These are phyloP conservation scores for Nephrocerus scutellatus DNA, from an alignment of 2,888 invertebrate species.

Conservation along the genomic window DNA sequence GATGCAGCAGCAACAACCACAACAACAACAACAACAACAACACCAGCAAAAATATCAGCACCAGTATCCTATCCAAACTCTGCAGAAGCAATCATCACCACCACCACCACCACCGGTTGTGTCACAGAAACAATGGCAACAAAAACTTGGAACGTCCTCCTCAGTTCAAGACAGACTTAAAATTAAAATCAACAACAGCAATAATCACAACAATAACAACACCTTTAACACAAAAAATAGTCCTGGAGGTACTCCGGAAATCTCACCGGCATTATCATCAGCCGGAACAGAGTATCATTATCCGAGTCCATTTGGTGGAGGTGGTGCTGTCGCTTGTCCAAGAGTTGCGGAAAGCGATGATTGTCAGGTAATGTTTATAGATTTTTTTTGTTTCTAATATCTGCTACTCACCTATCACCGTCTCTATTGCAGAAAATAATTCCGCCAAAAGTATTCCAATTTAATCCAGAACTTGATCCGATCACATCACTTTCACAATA, in stretches of 20 bases:
- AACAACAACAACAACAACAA: slow-evolving; percentile 2
- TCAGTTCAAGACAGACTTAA: slow-evolving; percentile 30
- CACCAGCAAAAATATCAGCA: slow-evolving; percentile 1
- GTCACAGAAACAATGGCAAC: slow-evolving; percentile 1
- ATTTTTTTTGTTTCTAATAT: not conserved
- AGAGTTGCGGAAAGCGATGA: slow-evolving; percentile 2
- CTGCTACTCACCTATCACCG: not conserved
- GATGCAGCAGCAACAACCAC: slow-evolving; percentile 1
- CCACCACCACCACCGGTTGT: slow-evolving; percentile 4
- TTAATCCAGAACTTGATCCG: slow-evolving; percentile 32
- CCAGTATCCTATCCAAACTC: slow-evolving; percentile 1
- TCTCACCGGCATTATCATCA: slow-evolving; percentile 23
- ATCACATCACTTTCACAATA: slow-evolving; percentile 33
- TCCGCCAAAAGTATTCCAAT: slow-evolving; percentile 29
- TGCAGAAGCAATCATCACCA: slow-evolving; percentile 14
- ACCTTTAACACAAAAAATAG: slow-evolving; percentile 12
- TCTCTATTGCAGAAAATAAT: slow-evolving; percentile 21
- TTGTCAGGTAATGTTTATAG: not conserved
- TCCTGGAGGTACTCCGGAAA: slow-evolving; percentile 23
- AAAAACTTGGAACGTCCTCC: slow-evolving; percentile 1
- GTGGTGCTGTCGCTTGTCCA: slow-evolving; percentile 8
- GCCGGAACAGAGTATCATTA: slow-evolving; percentile 22
- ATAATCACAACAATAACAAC: slow-evolving; percentile 14
- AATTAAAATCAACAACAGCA: slow-evolving; percentile 24
- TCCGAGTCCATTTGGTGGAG: slow-evolving; percentile 19